Evolutionary conservation across 53 echinoderm and acorn worm species (phyloP), one percentile per base, ranked within the genome.

Genomic region (Astropecten irregularis): DNA sequence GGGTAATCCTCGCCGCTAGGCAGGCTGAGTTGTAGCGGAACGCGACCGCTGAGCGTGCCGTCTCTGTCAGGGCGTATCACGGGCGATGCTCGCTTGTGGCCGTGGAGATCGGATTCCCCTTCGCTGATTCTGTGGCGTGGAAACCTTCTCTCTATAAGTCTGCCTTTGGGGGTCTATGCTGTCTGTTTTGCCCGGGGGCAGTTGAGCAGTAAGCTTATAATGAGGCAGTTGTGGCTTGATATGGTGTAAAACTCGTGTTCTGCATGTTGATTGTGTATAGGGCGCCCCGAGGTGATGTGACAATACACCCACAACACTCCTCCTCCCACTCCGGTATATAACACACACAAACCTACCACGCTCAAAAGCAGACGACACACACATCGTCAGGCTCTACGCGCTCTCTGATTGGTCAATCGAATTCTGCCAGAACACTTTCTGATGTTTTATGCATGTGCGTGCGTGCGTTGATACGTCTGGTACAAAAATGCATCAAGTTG

Each of bases 1-100:
- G 32, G 46, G 40, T 77, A 77, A 77, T 77, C 77, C 77, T 61
- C 18, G 77, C 77, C 77, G 60, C 42, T 8, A 38, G 77, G 77
- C 77, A 76, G n/a, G 30, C 58, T 22, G 19, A 47, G 48, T 40
- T 26, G 60, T 77, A 77, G 77, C 77, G 62, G 77, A 77, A 61
- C 77, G 77, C 77, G 32, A 40, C 56, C 57, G 54, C 42, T 59
- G 77, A 20, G 18, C 31, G 39, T 18, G n/a, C 31, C 37, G 66
- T 14, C 35, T 38, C 16, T 20, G 39, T 20, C 66, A 16, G 33
- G 66, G 66, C 34, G 66, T 66, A 36, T 66, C 19, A 66, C 37
- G 66, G 39, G 66, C 35, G 23, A 15, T 63, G 3, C 19, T 20
- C 66, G 22, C 39, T 60, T 2, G 66, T 20, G n/a, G n/a, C 66